A percentile compares a stretch with the other conserved stretches of the same genome.
phyloP scores from a whole-genome alignment of 1,140 invertebrate species.

The Melitaea cinxia region DNA sequence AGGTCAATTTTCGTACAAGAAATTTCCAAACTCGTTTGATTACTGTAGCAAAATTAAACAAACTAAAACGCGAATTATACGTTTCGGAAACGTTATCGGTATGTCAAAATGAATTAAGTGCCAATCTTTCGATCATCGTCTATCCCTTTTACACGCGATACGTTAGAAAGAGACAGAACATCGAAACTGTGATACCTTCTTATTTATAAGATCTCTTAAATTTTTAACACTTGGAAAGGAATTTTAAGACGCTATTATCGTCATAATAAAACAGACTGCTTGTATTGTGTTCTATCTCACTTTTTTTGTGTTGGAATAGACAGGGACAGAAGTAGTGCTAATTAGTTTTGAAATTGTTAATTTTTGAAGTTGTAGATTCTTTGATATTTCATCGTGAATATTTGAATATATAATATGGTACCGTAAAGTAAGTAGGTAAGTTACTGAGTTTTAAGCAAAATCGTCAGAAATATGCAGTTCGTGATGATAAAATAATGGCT shows the following conservation, averaged over 20 bases:
- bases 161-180: constrained; percentile 24
- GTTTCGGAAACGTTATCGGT: constrained; percentile 45
- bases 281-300: not conserved
- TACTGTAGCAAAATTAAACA: constrained; percentile 55
- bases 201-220: constrained; percentile 18
- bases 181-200: not conserved
- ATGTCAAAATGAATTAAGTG: constrained; percentile 54
- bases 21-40: constrained; percentile 32
- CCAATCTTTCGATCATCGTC: constrained; percentile 37
- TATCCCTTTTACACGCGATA: constrained; percentile 13
- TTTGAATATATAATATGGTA: too few species aligned
- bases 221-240: constrained; percentile 6
- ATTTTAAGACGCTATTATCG: constrained; percentile 5
- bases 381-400: not conserved
- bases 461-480: too few species aligned
- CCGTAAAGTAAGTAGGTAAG: too few species aligned
- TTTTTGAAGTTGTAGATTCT: not conserved
- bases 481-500: too few species aligned
- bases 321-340: not conserved
- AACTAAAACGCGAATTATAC: constrained; percentile 52
- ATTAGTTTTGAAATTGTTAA: not conserved
- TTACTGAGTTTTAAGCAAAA: too few species aligned
- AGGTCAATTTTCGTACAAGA: constrained; percentile 31
- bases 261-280: not conserved
- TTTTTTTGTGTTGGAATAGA: not conserved